phyloP scores from a whole-genome alignment of 92 coral and sea anemone species.

The Siderastrea radians region DNA sequence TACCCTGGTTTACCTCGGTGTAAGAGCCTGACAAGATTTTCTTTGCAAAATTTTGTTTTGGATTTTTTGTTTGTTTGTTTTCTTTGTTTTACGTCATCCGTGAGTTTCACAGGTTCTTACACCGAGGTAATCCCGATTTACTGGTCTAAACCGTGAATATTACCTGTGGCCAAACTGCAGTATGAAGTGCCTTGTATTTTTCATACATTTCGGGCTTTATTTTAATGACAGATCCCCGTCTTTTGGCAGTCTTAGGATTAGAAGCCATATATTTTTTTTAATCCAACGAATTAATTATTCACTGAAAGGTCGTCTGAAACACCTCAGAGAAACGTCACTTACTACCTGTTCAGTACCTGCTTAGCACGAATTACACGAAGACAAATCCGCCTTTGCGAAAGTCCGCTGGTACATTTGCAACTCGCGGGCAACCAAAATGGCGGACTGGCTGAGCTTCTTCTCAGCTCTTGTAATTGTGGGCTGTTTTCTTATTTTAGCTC shows the following conservation, averaged over 20 bases:
- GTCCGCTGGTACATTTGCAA: neutral
- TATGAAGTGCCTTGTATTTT: conserved; percentile 85
- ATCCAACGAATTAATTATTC: no score
- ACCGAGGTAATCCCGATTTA: no score
- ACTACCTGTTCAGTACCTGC: neutral
- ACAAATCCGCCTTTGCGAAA: neutral
- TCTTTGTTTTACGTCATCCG: no score
- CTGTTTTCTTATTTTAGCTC: conserved; percentile 71
- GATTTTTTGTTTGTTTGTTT: no score
- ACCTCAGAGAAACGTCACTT: no score
- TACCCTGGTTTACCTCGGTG: no score
- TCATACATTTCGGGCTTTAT: conserved; percentile 86
- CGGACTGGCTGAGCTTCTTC: conserved; percentile 69
- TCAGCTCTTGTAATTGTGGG: conserved; percentile 76
- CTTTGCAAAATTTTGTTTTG: no score
- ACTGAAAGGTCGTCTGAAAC: neutral
- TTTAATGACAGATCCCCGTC: conserved; percentile 86
- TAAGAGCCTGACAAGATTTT: no score
- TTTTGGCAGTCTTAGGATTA: conserved; percentile 64
- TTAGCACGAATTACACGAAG: neutral
- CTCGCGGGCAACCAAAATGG: conserved; percentile 70
- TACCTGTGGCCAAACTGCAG: conserved; percentile 92
- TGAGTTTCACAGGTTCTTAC: no score
- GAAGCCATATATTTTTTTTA: conserved; percentile 30
- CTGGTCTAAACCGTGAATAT: no score